Percentiles rank a stretch among this genome's conserved stretches.
phyloP scores from a whole-genome alignment of 2,113 vertebrate genomes.

The Dipodomys stephensi region DNA sequence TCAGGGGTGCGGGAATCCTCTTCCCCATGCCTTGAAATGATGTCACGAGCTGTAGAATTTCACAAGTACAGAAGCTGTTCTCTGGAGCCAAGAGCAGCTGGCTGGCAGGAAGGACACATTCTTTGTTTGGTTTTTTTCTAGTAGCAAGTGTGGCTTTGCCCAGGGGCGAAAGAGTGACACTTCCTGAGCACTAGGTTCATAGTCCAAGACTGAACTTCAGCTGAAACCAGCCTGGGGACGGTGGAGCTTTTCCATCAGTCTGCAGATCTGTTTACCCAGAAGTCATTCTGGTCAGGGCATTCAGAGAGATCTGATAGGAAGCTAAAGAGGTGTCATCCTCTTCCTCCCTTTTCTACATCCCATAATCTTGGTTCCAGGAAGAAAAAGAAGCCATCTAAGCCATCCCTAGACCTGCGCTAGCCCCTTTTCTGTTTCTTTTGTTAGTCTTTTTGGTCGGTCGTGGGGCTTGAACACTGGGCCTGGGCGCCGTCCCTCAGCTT shows the following conservation, averaged over 20 bases:
- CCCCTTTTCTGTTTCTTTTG: no score
- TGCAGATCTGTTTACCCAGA: background rate
- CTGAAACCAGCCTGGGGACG: background rate
- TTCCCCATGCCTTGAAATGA: background rate
- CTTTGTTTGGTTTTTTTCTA: background rate
- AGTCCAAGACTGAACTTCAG: background rate
- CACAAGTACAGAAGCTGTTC: background rate
- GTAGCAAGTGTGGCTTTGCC: background rate
- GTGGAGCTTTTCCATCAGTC: background rate
- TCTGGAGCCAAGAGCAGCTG: background rate
- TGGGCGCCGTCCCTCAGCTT: no score
- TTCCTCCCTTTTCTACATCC: background rate
- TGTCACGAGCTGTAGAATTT: background rate
- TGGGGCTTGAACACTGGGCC: no score
- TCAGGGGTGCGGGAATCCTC: background rate
- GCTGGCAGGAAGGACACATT: background rate
- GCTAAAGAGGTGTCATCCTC: background rate
- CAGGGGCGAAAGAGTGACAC: background rate
- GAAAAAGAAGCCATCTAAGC: background rate
- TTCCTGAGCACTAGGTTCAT: background rate
- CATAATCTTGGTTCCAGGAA: background rate
- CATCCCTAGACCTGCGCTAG: background rate
- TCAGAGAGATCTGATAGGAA: background rate
- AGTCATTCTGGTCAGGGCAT: background rate
- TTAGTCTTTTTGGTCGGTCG: no score